A percentile compares a stretch with the other conserved stretches of the same genome.
phyloP scores from a whole-genome alignment of 2,888 invertebrate species.

The Rapana venosa region DNA sequence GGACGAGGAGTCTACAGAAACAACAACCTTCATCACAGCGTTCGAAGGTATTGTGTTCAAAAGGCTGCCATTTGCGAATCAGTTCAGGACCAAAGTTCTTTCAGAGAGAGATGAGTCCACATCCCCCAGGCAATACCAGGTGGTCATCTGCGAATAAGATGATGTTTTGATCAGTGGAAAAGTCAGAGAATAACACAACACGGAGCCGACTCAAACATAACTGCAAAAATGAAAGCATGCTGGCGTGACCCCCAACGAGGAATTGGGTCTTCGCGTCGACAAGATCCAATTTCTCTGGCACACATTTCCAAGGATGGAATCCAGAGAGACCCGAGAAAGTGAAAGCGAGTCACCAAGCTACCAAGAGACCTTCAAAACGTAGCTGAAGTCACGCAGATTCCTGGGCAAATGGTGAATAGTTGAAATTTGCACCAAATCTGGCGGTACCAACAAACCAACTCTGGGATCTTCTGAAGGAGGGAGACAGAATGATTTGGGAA shows the following conservation, averaged over 20 bases:
- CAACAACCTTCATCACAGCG: slow-evolving; percentile 26
- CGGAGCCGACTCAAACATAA: not conserved
- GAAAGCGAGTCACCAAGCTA: slow-evolving; percentile 16
- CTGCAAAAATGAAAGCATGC: not conserved
- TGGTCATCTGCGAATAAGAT: slow-evolving; percentile 17
- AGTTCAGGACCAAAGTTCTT: slow-evolving; percentile 36
- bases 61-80: slow-evolving; percentile 11
- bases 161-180: slow-evolving; percentile 24
- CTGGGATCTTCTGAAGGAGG: not conserved
- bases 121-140: not conserved
- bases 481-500: not conserved
- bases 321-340: not conserved
- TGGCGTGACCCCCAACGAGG: not conserved
- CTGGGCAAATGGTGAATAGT: too few species aligned
- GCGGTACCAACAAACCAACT: too few species aligned
- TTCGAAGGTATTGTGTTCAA: not conserved
- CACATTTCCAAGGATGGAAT: not conserved
- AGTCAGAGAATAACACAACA: slow-evolving; percentile 16
- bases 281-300: slow-evolving; percentile 17
- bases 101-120: slow-evolving; percentile 28
- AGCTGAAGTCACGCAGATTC: too few species aligned
- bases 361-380: not conserved
- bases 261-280: not conserved
- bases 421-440: too few species aligned
- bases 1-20: slow-evolving; percentile 22